Base-by-base conservation (phyloP, 2,797 vertebrate genomes). In the Sebastes matsubarae region DNA sequence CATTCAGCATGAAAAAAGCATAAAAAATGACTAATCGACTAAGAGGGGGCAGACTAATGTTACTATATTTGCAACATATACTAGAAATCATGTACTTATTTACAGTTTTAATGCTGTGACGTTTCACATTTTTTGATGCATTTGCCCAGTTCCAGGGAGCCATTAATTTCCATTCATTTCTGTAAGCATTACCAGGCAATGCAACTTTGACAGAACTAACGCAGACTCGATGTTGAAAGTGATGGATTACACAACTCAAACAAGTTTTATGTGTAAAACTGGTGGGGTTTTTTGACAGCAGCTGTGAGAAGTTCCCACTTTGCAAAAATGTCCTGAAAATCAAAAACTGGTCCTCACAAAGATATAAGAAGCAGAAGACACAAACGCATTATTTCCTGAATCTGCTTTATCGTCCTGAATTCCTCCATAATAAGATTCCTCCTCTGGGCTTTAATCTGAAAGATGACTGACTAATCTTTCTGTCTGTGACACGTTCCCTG, bases 401-500 rank as follows among this genome's bases (percentile, higher is more conserved):
- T 63, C 42, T 52, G 22, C 38, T 58, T 57, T 30, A 30, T 70
- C 59, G 36, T 46, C 50, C 36, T 24, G 52, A 65, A 55, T 58
- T 85, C 20, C 14, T 36, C 9, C 55, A n/a, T 22, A 27, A 34
- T 38, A 20, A 65, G 6, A 55, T 54, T 46, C 38, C 63, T 42
- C 36, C 68, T 52, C 30, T 1, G 8, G 68, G 77, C 34, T 79
- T 46, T 30, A 59, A 68, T 65, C 14, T 80, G 50, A 68, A 54
- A 67, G 27, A 32, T 16, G 75, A 68, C 60, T 54, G 55, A 36
- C 64, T 67, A 63, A 81, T 63, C 75, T 55, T 46, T 25, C 38
- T 16, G 50, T 68, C 22, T 46, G 50, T 58, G 77, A 36, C 69
- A 50, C 6, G 12, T 72, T 68, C 75, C 54, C 81, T 57, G 75